Evolutionary conservation across 2,113 vertebrate genomes (phyloP).

Genomic region (Tetrax tetrax): DNA sequence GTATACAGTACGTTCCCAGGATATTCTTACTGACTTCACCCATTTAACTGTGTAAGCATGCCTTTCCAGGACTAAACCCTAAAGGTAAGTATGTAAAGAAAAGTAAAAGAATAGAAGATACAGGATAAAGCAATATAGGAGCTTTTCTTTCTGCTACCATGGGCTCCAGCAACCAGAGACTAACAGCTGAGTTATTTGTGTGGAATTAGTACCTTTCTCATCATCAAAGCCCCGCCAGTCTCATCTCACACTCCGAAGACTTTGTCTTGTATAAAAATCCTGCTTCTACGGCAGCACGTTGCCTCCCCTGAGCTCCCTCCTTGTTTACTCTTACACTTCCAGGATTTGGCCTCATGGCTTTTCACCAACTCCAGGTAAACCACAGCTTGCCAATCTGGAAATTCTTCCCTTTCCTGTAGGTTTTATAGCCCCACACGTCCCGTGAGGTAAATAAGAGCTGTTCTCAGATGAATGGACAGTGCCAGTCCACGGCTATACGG

Average conservation of each 20-base stretch:
- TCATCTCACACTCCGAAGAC: background rate
- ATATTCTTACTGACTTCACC: background rate
- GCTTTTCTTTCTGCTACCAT: background rate
- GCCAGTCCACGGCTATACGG: background rate
- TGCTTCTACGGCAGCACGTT: background rate
- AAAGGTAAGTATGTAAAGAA: background rate
- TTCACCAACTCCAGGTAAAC: conserved; percentile 11
- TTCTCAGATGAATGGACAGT: background rate
- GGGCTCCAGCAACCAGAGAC: background rate
- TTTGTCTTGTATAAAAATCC: background rate
- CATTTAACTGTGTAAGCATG: background rate
- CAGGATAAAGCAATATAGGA: accelerated
- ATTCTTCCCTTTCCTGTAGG: conserved; percentile 16
- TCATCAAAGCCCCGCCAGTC: background rate
- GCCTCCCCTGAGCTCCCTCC: background rate
- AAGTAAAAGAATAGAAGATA: background rate
- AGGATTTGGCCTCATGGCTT: background rate
- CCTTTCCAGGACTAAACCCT: background rate
- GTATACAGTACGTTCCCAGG: accelerated
- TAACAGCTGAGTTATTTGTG: background rate
- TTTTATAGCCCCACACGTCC: background rate
- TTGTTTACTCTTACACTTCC: background rate
- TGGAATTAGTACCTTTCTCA: background rate
- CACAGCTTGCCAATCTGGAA: background rate
- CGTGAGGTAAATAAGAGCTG: background rate